Evolutionary conservation across 2,113 vertebrate species (phyloP), one percentile per base, ranked within the genome.

Genomic region (Microcebus ravelobensis): DNA sequence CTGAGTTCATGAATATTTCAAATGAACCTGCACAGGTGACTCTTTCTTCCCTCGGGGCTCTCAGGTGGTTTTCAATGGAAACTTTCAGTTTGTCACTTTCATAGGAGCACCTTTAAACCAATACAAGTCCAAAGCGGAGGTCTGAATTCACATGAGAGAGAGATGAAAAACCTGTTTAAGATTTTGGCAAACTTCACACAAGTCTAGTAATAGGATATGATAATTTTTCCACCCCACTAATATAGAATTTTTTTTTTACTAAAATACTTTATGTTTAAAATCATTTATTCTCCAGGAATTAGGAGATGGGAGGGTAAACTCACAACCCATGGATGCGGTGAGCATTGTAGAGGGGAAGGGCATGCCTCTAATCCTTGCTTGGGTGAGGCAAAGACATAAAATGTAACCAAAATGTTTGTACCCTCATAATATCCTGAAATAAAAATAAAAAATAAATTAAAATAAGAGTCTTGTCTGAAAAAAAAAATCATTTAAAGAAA

Each of bases 1-100:
- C 57, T 93, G n/a, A 88, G 61, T 84, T 77, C 14, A 59, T 71
- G 52, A 96, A 42, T 94, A 81, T 91, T 96, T 96, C 81, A 85
- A 14, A 48, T 70, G 36, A 85, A 34, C 39, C 76, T 70, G 10
- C 87, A 50, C 45, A 97, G 57, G 34, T 85, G 27, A 81, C 63
- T n/a, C 14, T 84, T 81, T 74, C 61, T 81, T 91, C 15, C 13
- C 71, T 71, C 57, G 8, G 63, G 23, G 15, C 21, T 90, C 14
- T 86, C n/a, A 55, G 23, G 45, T 39, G 21, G 7, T 87, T 94
- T 93, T 96, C 63, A 31, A 0, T 91, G 73, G 71, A 71, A 85
- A 45, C 59, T 92, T 61, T 21, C 3, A 74, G 3, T 74, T 87
- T 85, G 50, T 80, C 15, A 42, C 11, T 95, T 57, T 39, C 31